A percentile compares a stretch with the other conserved stretches of the same genome.
phyloP scores from a whole-genome alignment of 2,113 vertebrate genomes.

The Tachysurus vachellii region DNA sequence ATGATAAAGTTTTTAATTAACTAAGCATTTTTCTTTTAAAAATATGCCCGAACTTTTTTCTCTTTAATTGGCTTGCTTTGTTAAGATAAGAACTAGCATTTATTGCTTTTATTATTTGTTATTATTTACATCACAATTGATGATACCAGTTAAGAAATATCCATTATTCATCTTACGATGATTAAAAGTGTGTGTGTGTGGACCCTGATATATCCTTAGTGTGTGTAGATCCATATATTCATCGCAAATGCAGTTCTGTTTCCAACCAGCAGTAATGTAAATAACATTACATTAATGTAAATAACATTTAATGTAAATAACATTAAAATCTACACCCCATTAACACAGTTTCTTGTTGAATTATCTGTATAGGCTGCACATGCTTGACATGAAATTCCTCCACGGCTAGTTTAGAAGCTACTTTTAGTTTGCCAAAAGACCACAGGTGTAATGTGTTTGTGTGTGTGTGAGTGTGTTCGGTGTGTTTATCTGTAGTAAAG shows the following conservation, averaged over 20 bases:
- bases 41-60: background rate
- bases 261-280: conserved; percentile 4
- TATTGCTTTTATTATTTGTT: background rate
- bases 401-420: background rate
- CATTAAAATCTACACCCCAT: background rate
- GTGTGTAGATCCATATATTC: background rate
- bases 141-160: background rate
- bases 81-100: background rate
- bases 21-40: background rate
- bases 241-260: background rate
- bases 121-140: background rate
- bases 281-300: too few species aligned
- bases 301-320: background rate
- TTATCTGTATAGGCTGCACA: background rate
- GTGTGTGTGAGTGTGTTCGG: background rate
- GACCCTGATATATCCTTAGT: too few species aligned
- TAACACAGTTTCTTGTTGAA: background rate
- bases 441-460: background rate
- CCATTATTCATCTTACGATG: background rate
- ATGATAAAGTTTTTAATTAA: background rate
- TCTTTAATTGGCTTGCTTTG: background rate
- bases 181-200: background rate
- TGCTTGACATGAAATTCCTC: background rate
- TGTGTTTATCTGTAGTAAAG: background rate
- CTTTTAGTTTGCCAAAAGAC: background rate